Evolutionary conservation across 2,888 invertebrate genomes (phyloP).

Genomic region (Plusia festucae): DNA sequence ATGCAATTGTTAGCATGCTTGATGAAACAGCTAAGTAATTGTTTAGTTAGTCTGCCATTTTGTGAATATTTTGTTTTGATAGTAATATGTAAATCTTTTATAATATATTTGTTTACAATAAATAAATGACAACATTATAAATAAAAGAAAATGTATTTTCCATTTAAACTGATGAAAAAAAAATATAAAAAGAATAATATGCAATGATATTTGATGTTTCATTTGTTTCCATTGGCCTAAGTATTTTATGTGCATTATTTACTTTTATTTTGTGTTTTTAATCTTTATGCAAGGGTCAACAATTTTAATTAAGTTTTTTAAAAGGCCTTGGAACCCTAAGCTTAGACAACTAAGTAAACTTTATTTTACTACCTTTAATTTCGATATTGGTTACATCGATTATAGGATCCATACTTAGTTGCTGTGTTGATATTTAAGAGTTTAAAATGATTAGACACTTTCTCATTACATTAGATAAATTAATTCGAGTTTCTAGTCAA

Average conservation of each 20-base stretch:
- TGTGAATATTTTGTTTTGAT: conserved; percentile 90
- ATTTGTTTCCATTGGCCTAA: conserved; percentile 64
- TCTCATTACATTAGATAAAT: no score
- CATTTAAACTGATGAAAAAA: conserved; percentile 90
- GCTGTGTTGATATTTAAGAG: no score
- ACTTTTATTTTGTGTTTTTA: neutral
- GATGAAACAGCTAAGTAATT: conserved; percentile 87
- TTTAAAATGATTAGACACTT: no score
- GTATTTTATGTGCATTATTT: neutral
- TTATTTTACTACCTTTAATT: no score
- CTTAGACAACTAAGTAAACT: neutral
- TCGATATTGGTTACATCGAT: no score
- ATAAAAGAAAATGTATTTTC: conserved; percentile 89
- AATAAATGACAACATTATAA: conserved; percentile 89
- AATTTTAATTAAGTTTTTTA: neutral
- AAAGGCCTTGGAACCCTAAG: conserved; percentile 3
- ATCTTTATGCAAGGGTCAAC: neutral
- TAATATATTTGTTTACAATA: conserved; percentile 90
- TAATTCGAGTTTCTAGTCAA: no score
- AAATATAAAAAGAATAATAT: conserved; percentile 90
- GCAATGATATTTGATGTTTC: conserved; percentile 86
- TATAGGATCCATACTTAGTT: no score
- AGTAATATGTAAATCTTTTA: conserved; percentile 90
- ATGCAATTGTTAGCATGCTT: conserved; percentile 89
- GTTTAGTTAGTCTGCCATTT: conserved; percentile 90